Base-by-base conservation (phyloP, 2,797 vertebrate species). In the Craterocephalus amniculus region DNA sequence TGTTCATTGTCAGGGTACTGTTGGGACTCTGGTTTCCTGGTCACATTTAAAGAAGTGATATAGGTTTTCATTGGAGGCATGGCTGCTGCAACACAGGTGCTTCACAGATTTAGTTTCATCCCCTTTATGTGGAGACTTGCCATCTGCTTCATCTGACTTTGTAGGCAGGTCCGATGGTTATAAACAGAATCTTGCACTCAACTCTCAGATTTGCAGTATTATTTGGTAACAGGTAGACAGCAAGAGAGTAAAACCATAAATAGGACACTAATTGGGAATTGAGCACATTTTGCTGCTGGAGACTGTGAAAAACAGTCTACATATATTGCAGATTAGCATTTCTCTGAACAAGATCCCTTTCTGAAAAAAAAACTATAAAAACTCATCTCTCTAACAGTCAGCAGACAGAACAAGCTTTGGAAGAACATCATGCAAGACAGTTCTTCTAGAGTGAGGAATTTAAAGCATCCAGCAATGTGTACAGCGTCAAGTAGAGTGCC, bases 61-160 rank as follows among this genome's bases (percentile, higher is more conserved):
- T 91, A 80, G 63, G 75, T 86, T 91, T 92, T 88, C 91, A 87
- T 9, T 68, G 43, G 59, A 84, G 45, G 76, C 67, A 69, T 20
- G 81, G 83, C 70, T 83, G 69, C 79, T 67, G 70, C 51, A 8
- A 35, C 34, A 84, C 90, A 92, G 88, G 90, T 91, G 91, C 85
- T 87, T 72, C 85, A 45, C 76, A 79, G 85, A 89, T 91, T 87
- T 26, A 70, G 82, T 90, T 92, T 88, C 90, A 88, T 63, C 82
- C 22, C 84, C 78, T 89, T 90, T 90, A 88, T 88, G 73, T 27
- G 22, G 58, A 79, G 78, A 88, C 74, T 88, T 87, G 83, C 90
- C 90, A 92, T 91, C 90, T 91, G 89, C 87, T 84, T 83, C 78
- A 85, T 90, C 85, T 74, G 72, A 79, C 79, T 85, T 35, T 76